These are phyloP conservation scores for Sturmia bella DNA, from an alignment of 2,888 invertebrate genomes.

Conservation along the genomic window DNA sequence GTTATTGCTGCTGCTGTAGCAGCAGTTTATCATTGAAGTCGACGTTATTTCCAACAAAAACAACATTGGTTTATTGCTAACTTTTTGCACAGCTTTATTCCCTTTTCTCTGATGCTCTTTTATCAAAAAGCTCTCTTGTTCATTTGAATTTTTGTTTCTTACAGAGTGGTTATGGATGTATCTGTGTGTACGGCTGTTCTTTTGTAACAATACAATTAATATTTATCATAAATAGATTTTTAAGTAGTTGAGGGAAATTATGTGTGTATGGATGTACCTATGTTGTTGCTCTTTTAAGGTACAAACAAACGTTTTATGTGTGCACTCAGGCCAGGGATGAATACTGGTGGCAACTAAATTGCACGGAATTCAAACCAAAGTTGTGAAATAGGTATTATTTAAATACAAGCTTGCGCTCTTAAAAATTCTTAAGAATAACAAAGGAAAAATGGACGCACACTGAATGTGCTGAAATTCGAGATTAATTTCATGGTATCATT, in stretches of 20 bases:
- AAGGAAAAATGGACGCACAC: too few species aligned
- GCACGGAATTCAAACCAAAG: too few species aligned
- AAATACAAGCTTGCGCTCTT: too few species aligned
- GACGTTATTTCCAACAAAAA: constrained; percentile 32
- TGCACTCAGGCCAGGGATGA: too few species aligned
- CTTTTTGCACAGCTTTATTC: constrained; percentile 51
- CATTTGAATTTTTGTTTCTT: neutral
- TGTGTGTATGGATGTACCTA: too few species aligned
- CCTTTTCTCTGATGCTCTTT: constrained; percentile 22
- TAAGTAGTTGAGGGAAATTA: constrained; percentile 46
- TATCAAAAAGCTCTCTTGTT: constrained; percentile 2
- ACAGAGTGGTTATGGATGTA: neutral
- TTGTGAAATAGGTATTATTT: too few species aligned
- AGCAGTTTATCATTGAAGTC: constrained; percentile 1
- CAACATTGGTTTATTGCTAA: constrained; percentile 48
- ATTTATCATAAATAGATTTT: constrained; percentile 54
- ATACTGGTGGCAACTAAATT: too few species aligned
- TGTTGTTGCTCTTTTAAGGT: constrained; percentile 45
- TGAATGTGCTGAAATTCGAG: too few species aligned
- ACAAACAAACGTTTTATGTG: neutral
- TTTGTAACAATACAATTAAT: constrained; percentile 23
- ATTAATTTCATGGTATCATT: too few species aligned
- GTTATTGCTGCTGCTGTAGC: constrained; percentile 11
- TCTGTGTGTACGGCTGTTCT: constrained; percentile 1
- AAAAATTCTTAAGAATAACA: too few species aligned